Base-by-base conservation (phyloP, 2,797 vertebrate genomes). In the Sebastes melanostomus region DNA sequence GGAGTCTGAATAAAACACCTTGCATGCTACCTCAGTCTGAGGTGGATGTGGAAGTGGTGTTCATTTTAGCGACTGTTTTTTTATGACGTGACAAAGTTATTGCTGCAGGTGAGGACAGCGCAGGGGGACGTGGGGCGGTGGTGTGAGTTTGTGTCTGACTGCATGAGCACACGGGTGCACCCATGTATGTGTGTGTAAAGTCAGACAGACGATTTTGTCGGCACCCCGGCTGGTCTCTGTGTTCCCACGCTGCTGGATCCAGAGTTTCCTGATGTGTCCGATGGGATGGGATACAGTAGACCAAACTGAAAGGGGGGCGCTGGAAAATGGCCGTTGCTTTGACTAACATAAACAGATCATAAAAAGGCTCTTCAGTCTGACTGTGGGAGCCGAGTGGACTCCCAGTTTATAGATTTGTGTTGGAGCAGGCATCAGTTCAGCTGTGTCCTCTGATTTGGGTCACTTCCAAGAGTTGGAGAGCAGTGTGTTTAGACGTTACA, bases 51-150 rank as follows among this genome's bases (percentile, higher is more conserved):
- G 85, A 90, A 87, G 79, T 77, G 69, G 74, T 80, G 73, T 76
- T 84, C 82, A 61, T 84, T 89, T 88, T 82, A 90, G 82, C 66
- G 10, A 83, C 76, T 62, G 66, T 71, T 87, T 82, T 83, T 92
- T 93, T 86, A 93, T 92, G 91, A 93, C 5, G 91, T 92, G 91
- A 90, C 86, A 93, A 92, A 89, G 87, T 93, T 90, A 92, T 91
- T 87, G 91, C 84, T 72, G 76, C 84, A 93, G 91, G 92, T 94
- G 92, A 91, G 82, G 90, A 93, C 88, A 92, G 88, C 70, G 4
- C 50, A 4, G 83, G 70, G 84, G 66, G 82, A 77, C 9, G 38
- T 1, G 30, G 25, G 65, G 62, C 3, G 29, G 18, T 2, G 22
- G 29, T 60, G 77, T 11, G 52, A 65, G 74, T 62, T 81, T 56